Conservation (phyloP, 1,140 invertebrate species). For the Ectropis grisescens region DNA sequence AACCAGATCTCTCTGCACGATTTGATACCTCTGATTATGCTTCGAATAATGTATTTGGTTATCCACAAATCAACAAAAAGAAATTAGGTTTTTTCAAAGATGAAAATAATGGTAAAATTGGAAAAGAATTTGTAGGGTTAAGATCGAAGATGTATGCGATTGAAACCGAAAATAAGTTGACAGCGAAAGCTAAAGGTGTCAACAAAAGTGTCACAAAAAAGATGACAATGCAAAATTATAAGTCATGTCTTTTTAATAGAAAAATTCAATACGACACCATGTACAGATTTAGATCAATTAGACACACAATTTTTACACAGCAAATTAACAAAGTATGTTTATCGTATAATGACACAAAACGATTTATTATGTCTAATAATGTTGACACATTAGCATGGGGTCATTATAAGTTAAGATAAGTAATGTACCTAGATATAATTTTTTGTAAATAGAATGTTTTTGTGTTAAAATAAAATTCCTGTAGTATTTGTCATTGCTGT, state of each 20-base stretch:
- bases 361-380: constrained; percentile 5
- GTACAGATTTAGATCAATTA: constrained; percentile 19
- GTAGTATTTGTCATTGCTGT: too few species aligned
- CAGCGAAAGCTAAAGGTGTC: constrained; percentile 15
- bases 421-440: background rate
- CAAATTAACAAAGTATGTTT: constrained; percentile 7
- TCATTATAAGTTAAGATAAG: constrained; percentile 6
- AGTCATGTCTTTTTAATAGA: constrained; percentile 16
- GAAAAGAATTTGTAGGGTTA: constrained; percentile 29
- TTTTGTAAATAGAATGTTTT: too few species aligned
- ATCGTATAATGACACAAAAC: constrained; percentile 3
- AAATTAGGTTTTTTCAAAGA: constrained; percentile 27
- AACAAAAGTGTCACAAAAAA: constrained; percentile 13
- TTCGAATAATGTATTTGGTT: constrained; percentile 12
- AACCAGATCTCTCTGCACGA: constrained; percentile 14
- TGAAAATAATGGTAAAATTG: constrained; percentile 23
- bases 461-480: too few species aligned
- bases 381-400: constrained; percentile 5
- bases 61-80: constrained; percentile 24
- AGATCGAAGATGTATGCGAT: constrained; percentile 17
- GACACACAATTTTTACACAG: constrained; percentile 10
- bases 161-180: constrained; percentile 3
- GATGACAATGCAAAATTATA: constrained; percentile 19
- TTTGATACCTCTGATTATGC: constrained; percentile 37
- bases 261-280: constrained; percentile 12